phyloP scores from a whole-genome alignment of 2,797 vertebrate species.

The Malacoraja senta region DNA sequence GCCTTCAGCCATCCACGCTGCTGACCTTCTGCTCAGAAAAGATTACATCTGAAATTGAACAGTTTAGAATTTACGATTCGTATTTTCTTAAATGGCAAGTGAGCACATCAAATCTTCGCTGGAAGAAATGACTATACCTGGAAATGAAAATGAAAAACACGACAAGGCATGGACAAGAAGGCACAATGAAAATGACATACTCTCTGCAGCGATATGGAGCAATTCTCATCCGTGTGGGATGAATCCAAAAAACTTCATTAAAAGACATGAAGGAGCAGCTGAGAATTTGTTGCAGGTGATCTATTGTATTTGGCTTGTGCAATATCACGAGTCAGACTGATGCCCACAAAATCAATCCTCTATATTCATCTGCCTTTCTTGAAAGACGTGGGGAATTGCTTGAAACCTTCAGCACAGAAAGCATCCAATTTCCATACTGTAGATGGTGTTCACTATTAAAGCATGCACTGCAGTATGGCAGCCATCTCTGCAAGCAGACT shows the following conservation, averaged over 20 bases:
- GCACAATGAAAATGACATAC: slow-evolving; percentile 85
- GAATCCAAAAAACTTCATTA: slow-evolving; percentile 96
- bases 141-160: slow-evolving; percentile 68
- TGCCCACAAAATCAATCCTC: slow-evolving; percentile 84
- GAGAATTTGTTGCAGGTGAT: slow-evolving; percentile 88
- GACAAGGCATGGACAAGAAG: slow-evolving; percentile 60
- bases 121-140: slow-evolving; percentile 45
- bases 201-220: slow-evolving; percentile 78
- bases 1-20: neutral
- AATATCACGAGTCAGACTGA: slow-evolving; percentile 80
- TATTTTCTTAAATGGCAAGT: slow-evolving; percentile 31
- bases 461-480: neutral
- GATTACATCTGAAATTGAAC: slow-evolving; percentile 25
- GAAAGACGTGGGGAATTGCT: slow-evolving; percentile 29
- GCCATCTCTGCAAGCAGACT: neutral
- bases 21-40: slow-evolving; percentile 2
- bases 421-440: neutral
- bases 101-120: neutral
- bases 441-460: neutral
- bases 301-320: slow-evolving; percentile 78
- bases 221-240: slow-evolving; percentile 77
- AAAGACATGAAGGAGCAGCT: slow-evolving; percentile 80
- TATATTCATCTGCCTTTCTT: slow-evolving; percentile 17
- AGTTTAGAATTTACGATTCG: slow-evolving; percentile 22
- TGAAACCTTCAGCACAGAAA: neutral